A percentile compares a stretch with the other conserved stretches of the same genome.
Conservation (phyloP, 2,888 invertebrate species). For the Nasonovia ribisnigri region DNA sequence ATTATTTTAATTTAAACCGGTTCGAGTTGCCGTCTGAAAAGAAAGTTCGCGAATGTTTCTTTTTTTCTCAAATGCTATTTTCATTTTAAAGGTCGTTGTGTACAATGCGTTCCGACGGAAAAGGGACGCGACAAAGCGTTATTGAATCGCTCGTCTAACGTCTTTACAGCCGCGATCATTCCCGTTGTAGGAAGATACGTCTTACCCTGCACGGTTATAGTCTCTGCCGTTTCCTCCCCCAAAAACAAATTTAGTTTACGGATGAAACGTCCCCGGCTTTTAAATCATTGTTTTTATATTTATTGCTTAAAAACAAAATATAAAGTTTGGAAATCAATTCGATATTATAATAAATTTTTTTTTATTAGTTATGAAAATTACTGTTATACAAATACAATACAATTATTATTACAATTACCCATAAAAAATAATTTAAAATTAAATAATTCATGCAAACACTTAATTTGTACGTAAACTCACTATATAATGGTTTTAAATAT, state of each 20-base stretch:
- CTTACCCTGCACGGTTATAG: not conserved
- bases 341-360: not conserved
- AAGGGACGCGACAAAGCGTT: not conserved
- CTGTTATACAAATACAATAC: not conserved
- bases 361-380: not conserved
- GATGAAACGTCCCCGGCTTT: not conserved
- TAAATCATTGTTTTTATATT: not conserved
- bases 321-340: not conserved
- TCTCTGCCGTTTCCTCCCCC: not conserved
- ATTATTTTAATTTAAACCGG: constrained; percentile 33
- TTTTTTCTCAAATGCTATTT: not conserved
- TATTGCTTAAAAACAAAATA: not conserved
- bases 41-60: not conserved
- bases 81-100: not conserved
- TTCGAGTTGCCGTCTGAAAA: constrained; percentile 7
- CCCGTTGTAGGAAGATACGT: not conserved
- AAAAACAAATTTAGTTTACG: not conserved
- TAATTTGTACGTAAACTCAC: not conserved
- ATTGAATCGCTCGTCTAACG: not conserved
- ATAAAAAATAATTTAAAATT: not conserved
- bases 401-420: not conserved
- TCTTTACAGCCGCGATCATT: not conserved
- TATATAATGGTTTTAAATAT: not conserved
- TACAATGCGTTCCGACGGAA: not conserved
- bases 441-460: not conserved